These are phyloP conservation scores for Hylyphantes graminicola DNA, from an alignment of 1,140 invertebrate genomes.

Conservation along the genomic window DNA sequence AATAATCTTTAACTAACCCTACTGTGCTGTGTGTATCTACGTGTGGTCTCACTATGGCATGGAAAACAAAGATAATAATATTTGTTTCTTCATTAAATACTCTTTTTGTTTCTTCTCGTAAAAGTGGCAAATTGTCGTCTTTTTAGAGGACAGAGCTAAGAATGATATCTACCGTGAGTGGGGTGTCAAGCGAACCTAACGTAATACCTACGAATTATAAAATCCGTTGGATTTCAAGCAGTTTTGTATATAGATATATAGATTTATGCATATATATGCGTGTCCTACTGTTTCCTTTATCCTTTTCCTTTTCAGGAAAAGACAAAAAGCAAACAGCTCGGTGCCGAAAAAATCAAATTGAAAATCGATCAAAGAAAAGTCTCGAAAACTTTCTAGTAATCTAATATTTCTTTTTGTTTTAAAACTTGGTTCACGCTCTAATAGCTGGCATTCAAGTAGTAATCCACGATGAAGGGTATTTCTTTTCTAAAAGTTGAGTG, in stretches of 20 bases:
- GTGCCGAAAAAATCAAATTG: slow-evolving; percentile 16
- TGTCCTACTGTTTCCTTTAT: slow-evolving; percentile 40
- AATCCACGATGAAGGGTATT: slow-evolving; percentile 45
- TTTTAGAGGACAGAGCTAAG: slow-evolving; percentile 48
- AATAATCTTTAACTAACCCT: slow-evolving; percentile 50
- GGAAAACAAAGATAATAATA: slow-evolving; percentile 57
- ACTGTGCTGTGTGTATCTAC: slow-evolving; percentile 52
- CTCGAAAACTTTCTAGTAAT: slow-evolving; percentile 27
- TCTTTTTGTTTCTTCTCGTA: slow-evolving; percentile 2
- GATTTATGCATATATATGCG: neutral
- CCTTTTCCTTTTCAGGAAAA: slow-evolving; percentile 8
- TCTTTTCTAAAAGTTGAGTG: slow-evolving; percentile 43
- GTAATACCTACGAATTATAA: slow-evolving; percentile 48
- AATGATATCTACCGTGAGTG: slow-evolving; percentile 47
- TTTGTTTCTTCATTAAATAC: slow-evolving; percentile 48
- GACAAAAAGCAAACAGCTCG: slow-evolving; percentile 37
- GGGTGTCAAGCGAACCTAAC: slow-evolving; percentile 56
- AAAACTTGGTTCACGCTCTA: slow-evolving; percentile 52
- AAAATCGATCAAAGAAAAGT: slow-evolving; percentile 48
- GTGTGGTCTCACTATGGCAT: slow-evolving; percentile 60
- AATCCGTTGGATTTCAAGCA: slow-evolving; percentile 54
- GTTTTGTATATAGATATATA: slow-evolving; percentile 4
- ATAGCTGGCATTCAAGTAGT: slow-evolving; percentile 50
- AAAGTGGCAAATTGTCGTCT: slow-evolving; percentile 44
- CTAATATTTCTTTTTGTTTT: slow-evolving; percentile 49